Base-by-base conservation (phyloP, 2,797 vertebrate species). In the Mycteria americana region DNA sequence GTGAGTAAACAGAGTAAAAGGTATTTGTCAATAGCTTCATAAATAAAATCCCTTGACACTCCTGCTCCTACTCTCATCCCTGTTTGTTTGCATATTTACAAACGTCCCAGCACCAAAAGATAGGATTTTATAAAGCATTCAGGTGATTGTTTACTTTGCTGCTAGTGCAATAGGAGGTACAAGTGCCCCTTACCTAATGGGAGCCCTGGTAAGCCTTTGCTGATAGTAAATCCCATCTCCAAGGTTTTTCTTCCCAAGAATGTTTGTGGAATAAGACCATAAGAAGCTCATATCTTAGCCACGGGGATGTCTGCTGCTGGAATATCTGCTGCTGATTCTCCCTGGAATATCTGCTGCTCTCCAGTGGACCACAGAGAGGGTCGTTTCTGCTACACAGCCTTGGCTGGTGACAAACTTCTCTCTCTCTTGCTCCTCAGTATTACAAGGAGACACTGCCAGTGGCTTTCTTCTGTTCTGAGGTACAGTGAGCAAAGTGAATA, bases 71-170 rank as follows among this genome's bases (percentile, higher is more conserved):
- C 10, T 63, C 77, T 69, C 62, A 92, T 73, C 21, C 43, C 33
- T 78, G 43, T 94, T 80, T 94, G 88, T 92, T 72, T 94, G 92
- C 92, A 50, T 94, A 78, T 88, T 97, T 93, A 88, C 82, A 67
- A 88, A 84, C 75, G 89, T 53, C 41, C 51, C 51, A 48, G 68
- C 79, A 89, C 56, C 54, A 89, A 73, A 94, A 88, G 51, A 80
- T 11, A 68, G 82, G 73, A 88, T 85, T 92, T 96, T 79, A 76
- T 82, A 79, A 93, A 92, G 90, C 62, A 63, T 79, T 86, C 54
- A 63, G 62, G 62, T 84, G 41, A 88, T 25, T 94, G 75, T 83
- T 94, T 89, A 85, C 46, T 67, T 65, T 86, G 37, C 65, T 93
- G 62, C 62, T 33, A 59, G 50, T 59, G 75, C 62, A 88, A 68